These are phyloP conservation scores for Drosophila guanche DNA, from an alignment of 1,140 invertebrate species.

Conservation along the genomic window DNA sequence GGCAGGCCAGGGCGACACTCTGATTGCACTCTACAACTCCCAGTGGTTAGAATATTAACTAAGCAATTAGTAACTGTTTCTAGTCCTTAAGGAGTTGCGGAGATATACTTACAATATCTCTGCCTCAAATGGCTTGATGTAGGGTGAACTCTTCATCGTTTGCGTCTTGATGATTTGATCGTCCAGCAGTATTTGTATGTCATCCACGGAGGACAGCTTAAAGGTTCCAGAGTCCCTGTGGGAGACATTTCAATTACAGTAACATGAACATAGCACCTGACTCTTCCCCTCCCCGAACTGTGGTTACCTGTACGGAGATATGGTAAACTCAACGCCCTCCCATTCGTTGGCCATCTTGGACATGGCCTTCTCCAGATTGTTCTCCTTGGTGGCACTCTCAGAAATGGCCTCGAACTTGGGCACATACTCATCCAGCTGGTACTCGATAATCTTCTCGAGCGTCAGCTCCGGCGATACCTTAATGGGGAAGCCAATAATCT, in stretches of 20 bases:
- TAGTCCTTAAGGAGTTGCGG: neutral
- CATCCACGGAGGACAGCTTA: constrained; percentile 95
- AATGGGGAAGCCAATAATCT: constrained; percentile 97
- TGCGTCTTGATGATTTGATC: constrained; percentile 98
- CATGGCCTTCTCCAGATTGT: constrained; percentile 94
- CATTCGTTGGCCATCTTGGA: constrained; percentile 97
- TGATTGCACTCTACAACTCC: neutral
- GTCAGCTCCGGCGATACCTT: constrained; percentile 93
- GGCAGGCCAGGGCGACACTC: no score
- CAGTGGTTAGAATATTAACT: neutral
- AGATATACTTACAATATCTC: constrained; percentile 87
- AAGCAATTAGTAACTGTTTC: neutral
- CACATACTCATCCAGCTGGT: constrained; percentile 95
- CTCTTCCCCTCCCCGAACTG: neutral
- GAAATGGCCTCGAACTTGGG: constrained; percentile 96
- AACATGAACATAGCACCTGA: constrained; percentile 37
- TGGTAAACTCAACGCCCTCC: constrained; percentile 92
- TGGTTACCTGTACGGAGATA: constrained; percentile 77
- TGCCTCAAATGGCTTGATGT: constrained; percentile 96
- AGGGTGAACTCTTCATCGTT: constrained; percentile 98
- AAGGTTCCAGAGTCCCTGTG: constrained; percentile 94
- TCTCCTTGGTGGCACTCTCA: constrained; percentile 97
- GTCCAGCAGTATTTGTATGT: constrained; percentile 97
- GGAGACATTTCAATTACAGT: constrained; percentile 55
- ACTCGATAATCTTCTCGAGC: constrained; percentile 95